These are phyloP conservation scores for Lamellibrachia satsuma DNA, from an alignment of 2,888 invertebrate genomes.

Conservation along the genomic window DNA sequence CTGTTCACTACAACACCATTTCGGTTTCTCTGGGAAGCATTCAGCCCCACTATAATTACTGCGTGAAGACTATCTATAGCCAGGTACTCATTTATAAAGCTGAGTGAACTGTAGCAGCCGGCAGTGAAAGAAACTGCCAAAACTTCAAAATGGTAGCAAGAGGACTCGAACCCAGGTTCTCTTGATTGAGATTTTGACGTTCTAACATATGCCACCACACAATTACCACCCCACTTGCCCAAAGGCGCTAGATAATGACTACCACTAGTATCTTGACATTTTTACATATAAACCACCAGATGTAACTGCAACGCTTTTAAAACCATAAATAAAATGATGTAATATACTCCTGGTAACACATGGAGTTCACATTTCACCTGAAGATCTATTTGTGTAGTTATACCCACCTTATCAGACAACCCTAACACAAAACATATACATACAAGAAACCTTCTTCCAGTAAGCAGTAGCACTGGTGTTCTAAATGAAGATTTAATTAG, in stretches of 20 bases:
- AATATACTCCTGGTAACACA: not conserved
- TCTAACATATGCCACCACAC: not conserved
- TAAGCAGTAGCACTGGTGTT: not conserved
- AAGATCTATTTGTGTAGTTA: not conserved
- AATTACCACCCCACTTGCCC: not conserved
- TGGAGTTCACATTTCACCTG: not conserved
- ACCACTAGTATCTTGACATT: not conserved
- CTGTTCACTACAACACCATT: too few relatives aligned
- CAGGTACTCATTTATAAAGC: too few relatives aligned
- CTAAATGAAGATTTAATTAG: not conserved
- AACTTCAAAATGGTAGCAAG: too few relatives aligned
- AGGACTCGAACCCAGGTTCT: too few relatives aligned
- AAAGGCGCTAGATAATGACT: not conserved
- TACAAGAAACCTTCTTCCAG: not conserved
- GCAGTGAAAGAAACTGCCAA: too few relatives aligned
- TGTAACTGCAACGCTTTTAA: not conserved
- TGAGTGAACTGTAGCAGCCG: too few relatives aligned
- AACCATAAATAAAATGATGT: not conserved
- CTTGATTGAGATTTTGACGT: too few relatives aligned
- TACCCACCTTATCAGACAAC: not conserved
- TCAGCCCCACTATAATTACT: too few relatives aligned
- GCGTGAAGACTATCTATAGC: too few relatives aligned
- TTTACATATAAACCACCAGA: too few relatives aligned
- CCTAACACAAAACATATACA: not conserved
- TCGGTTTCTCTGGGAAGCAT: too few relatives aligned